phyloP scores from a whole-genome alignment of 2,113 vertebrate genomes.

The Perognathus longimembris region DNA sequence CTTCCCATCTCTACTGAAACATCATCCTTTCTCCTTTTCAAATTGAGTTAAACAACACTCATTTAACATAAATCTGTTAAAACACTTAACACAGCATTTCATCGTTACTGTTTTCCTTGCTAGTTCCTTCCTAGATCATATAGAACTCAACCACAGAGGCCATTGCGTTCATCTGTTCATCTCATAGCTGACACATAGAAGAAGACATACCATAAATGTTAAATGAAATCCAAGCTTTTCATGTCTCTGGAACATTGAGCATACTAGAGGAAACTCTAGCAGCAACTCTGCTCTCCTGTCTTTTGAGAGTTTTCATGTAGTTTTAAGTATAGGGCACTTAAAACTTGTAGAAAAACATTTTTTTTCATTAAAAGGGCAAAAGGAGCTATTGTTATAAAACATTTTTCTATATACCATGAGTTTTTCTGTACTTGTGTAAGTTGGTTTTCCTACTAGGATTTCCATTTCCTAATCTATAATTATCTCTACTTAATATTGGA shows the following conservation, averaged over 20 bases:
- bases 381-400: conserved; percentile 37
- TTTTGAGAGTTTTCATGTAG: not conserved
- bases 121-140: not conserved
- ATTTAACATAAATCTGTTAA: not conserved
- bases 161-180: not conserved
- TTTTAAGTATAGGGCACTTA: conserved; percentile 35
- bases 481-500: not conserved
- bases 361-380: conserved; percentile 34
- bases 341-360: not conserved
- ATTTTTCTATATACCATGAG: not conserved
- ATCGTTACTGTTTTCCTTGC: not conserved
- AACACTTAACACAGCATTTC: conserved; percentile 14
- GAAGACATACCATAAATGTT: not conserved
- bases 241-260: not conserved
- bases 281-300: not conserved
- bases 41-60: not conserved
- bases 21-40: not conserved
- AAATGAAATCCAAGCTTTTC: not conserved
- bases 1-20: not conserved
- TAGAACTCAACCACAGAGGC: not conserved
- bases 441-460: conserved; percentile 25
- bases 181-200: not conserved
- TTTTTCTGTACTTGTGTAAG: conserved; percentile 46
- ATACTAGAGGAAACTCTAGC: not conserved
- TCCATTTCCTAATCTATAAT: not conserved